A percentile compares a stretch with the other conserved stretches of the same genome.
Evolutionary conservation across 2,888 invertebrate species (phyloP).

Genomic region (Cepaea hortensis): DNA sequence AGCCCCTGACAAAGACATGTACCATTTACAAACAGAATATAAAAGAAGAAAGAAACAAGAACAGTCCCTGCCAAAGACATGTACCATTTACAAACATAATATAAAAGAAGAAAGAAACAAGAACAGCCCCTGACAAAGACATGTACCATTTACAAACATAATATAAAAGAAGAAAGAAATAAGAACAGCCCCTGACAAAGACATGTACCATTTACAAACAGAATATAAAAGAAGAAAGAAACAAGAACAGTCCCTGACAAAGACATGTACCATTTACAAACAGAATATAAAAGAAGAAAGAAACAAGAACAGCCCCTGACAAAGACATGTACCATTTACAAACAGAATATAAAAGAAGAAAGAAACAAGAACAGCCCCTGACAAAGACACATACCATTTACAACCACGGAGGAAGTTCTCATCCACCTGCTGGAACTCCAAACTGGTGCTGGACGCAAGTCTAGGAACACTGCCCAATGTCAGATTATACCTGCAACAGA

Average conservation of each 20-base stretch:
- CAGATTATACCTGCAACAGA: conserved; percentile 23
- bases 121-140: neutral
- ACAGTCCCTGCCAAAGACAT: neutral
- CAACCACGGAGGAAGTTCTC: conserved; percentile 71
- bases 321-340: neutral
- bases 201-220: neutral
- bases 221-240: neutral
- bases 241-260: neutral
- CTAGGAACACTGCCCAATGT: conserved; percentile 16
- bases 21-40: conserved; percentile 74
- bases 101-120: neutral
- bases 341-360: no score
- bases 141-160: conserved; percentile 69
- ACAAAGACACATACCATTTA: conserved; percentile 64
- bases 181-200: neutral
- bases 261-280: conserved; percentile 69
- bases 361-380: neutral
- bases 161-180: neutral
- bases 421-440: conserved; percentile 50
- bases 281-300: conserved; percentile 37
- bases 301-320: neutral
- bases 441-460: conserved; percentile 53
- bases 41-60: neutral
- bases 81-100: neutral
- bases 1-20: conserved; percentile 6